Percentiles rank a stretch among this genome's conserved stretches.
These are phyloP conservation scores for Zoanthus solanderi DNA, from an alignment of 92 coral and sea anemone species.

Conservation along the genomic window DNA sequence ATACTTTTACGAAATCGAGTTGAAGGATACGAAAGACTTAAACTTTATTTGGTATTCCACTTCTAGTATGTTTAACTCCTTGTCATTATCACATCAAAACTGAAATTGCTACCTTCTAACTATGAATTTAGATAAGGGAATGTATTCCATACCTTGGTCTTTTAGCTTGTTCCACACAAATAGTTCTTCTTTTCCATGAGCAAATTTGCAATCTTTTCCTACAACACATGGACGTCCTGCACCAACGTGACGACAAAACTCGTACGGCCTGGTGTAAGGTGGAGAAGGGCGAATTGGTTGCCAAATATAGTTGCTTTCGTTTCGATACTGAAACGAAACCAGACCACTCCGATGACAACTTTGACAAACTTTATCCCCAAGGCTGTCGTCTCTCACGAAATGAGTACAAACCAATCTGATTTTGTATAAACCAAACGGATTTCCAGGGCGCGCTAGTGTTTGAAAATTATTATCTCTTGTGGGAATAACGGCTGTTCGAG, in stretches of 20 bases:
- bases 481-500: neutral
- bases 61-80: neutral
- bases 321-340: neutral
- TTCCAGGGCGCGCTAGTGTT: neutral
- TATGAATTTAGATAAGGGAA: neutral
- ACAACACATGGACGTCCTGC: constrained; percentile 4
- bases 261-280: constrained; percentile 10
- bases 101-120: neutral
- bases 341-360: constrained; percentile 6
- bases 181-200: constrained; percentile 25
- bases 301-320: neutral
- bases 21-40: too few species aligned
- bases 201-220: constrained; percentile 33
- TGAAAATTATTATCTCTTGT: neutral
- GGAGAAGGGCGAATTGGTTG: constrained; percentile 25
- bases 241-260: constrained; percentile 13
- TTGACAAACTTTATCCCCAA: constrained; percentile 1
- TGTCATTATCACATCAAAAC: neutral
- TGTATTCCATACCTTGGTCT: constrained; percentile 5
- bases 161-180: constrained; percentile 23
- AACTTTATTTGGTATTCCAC: too few species aligned
- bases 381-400: neutral
- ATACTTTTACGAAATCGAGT: too few species aligned
- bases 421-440: neutral
- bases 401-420: constrained; percentile 2